A percentile compares a stretch with the other conserved stretches of the same genome.
Conservation (phyloP, 2,888 invertebrate species). For the Pyrrhosoma nymphula region DNA sequence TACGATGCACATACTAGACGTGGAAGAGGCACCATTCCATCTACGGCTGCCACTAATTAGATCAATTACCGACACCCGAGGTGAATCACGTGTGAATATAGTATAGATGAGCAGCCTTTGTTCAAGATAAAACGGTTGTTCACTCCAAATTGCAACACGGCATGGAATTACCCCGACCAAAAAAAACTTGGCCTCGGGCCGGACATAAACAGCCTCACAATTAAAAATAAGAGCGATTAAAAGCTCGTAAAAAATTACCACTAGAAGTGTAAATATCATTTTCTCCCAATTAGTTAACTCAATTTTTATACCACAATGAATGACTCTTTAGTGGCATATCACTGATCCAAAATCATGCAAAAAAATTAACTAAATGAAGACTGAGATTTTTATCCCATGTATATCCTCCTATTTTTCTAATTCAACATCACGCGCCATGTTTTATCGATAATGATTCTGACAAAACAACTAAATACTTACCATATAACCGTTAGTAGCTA, state of each 20-base stretch:
- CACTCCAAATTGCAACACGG: background rate
- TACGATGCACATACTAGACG: background rate
- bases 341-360: too few relatives aligned
- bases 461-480: too few relatives aligned
- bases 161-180: background rate
- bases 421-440: too few relatives aligned
- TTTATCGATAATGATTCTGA: too few relatives aligned
- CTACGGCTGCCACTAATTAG: slow-evolving; percentile 40
- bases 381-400: too few relatives aligned
- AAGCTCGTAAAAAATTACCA: too few relatives aligned
- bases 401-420: too few relatives aligned
- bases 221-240: too few relatives aligned
- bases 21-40: background rate
- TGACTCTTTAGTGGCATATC: too few relatives aligned
- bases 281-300: background rate
- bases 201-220: background rate
- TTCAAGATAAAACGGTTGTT: slow-evolving; percentile 42
- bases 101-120: background rate
- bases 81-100: slow-evolving; percentile 16
- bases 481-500: too few relatives aligned
- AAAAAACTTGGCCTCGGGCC: background rate
- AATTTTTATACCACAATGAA: too few relatives aligned
- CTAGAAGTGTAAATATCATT: background rate
- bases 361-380: too few relatives aligned
- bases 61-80: slow-evolving; percentile 28